Base-by-base conservation (phyloP, 2,797 vertebrate genomes). In the Orestias chungarensis region DNA sequence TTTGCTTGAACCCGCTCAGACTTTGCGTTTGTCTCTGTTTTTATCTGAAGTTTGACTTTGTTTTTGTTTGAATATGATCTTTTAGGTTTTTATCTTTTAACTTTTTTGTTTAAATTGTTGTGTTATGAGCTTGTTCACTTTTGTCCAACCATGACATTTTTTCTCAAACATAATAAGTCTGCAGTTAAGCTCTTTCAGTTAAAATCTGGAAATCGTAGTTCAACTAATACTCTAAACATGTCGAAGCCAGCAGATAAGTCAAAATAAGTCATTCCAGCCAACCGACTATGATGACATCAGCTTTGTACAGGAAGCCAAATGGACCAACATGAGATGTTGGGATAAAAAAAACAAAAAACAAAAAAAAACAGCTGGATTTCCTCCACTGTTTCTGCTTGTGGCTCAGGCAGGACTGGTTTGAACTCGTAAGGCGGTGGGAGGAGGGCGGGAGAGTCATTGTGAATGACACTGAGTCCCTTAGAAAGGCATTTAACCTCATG, bases 1-100 rank as follows among this genome's bases (percentile, higher is more conserved):
- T 87, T 81, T 83, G 87, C 85, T 81, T 43, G 11, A 86, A 82
- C 85, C 87, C 85, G 83, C 93, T 92, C 90, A 80, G 89, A 74
- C 83, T 87, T 86, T 87, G 88, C 90, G 79, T 90, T 76, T 75
- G 47, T 84, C 75, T 68, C 42, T 66, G 55, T 68, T 23, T 77
- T 71, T 73, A 74, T 85, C 80, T 90, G 76, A 73, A 82, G 86
- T 87, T 79, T 79, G 84, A 82, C 88, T 86, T 61, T 55, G 38
- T 71, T 70, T 77, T 76, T 81, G 77, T 80, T 86, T 75, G 69
- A 40, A 73, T 64, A 73, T 25, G 66, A 81, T 79, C 62, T 79
- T 85, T 87, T 89, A 79, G 86, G 74, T 88, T 88, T 88, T 68
- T 31, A 71, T 73, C 64, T 78, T 88, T 88, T 88, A 83, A 81